phyloP scores from a whole-genome alignment of 92 coral and sea anemone genomes.

The Palythoa caribaeorum region DNA sequence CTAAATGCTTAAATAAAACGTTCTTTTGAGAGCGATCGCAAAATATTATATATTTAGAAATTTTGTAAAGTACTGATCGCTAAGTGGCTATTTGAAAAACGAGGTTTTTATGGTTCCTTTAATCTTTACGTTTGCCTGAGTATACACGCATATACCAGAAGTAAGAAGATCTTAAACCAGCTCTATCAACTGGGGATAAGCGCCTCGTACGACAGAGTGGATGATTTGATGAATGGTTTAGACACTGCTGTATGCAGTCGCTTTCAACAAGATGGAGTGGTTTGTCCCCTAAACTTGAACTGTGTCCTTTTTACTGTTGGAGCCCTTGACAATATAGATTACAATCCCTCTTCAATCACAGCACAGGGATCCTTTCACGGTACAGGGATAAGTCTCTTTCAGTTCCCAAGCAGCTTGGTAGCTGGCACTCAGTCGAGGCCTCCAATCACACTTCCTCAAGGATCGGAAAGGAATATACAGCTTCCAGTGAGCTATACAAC shows the following conservation, averaged over 20 bases:
- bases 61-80: too few relatives aligned
- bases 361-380: constrained; percentile 57
- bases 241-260: constrained; percentile 54
- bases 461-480: constrained; percentile 24
- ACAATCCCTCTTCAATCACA: constrained; percentile 55
- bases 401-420: constrained; percentile 37
- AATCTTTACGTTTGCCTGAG: constrained; percentile 44
- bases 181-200: constrained; percentile 45
- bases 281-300: constrained; percentile 59
- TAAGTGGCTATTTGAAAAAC: too few relatives aligned
- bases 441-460: constrained; percentile 21
- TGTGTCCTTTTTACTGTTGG: constrained; percentile 65
- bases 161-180: constrained; percentile 8
- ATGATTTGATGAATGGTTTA: constrained; percentile 52
- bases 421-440: constrained; percentile 15
- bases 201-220: constrained; percentile 53
- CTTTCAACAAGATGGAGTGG: constrained; percentile 60
- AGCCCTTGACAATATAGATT: constrained; percentile 64
- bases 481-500: constrained; percentile 54
- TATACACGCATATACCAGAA: constrained; percentile 47
- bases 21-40: too few relatives aligned
- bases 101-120: too few relatives aligned
- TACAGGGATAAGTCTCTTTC: constrained; percentile 58
- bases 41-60: too few relatives aligned
- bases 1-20: too few relatives aligned